Percentiles rank a stretch among this genome's conserved stretches.
Conservation (phyloP, 2,888 invertebrate genomes). For the Stenolophus ochropezus region DNA sequence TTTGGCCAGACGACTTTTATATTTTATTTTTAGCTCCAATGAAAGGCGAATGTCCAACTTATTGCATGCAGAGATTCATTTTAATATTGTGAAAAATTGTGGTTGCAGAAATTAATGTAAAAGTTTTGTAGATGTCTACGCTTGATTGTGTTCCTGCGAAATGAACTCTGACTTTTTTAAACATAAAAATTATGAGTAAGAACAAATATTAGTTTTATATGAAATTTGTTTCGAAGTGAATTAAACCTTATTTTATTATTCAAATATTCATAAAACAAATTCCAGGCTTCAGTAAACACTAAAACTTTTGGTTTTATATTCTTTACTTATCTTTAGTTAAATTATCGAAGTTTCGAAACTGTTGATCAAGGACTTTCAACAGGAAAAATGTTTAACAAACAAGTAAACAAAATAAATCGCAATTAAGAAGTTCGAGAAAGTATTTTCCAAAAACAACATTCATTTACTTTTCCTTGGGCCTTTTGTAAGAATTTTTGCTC, state of each 20-base stretch:
- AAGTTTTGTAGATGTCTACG: not conserved
- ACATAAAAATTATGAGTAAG: not conserved
- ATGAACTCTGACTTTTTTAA: not conserved
- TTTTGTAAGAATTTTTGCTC: too few relatives aligned
- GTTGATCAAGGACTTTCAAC: not conserved
- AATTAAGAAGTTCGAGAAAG: not conserved
- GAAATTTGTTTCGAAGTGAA: not conserved
- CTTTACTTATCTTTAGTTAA: not conserved
- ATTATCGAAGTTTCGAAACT: not conserved
- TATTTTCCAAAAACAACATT: not conserved
- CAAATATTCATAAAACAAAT: not conserved
- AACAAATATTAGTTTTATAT: not conserved
- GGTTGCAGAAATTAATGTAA: not conserved
- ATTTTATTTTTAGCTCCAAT: constrained; percentile 14
- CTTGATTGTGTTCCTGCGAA: not conserved
- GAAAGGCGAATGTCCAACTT: not conserved
- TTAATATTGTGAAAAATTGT: not conserved
- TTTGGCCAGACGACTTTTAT: constrained; percentile 7
- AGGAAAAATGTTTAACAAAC: not conserved
- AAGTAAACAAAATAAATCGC: not conserved
- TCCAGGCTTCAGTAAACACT: not conserved
- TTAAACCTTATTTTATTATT: not conserved
- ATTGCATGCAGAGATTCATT: not conserved
- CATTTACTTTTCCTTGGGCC: not conserved
- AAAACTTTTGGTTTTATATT: not conserved